Percentiles rank a stretch among this genome's conserved stretches.
Evolutionary conservation across 2,888 invertebrate species (phyloP).

Genomic region (Nomada ferruginata): DNA sequence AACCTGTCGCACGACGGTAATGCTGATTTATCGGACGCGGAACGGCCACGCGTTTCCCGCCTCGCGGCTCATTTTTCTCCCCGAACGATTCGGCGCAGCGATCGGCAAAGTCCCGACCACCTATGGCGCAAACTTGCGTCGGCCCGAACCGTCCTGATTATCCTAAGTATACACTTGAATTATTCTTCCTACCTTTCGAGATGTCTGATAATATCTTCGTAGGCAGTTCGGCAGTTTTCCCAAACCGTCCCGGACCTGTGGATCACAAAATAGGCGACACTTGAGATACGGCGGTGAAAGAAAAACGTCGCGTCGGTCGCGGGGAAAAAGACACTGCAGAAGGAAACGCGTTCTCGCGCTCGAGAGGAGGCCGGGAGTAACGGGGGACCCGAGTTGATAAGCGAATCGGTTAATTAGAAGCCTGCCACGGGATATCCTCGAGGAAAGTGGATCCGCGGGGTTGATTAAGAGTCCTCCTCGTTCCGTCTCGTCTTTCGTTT

Average conservation of each 20-base stretch:
- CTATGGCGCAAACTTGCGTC: background rate
- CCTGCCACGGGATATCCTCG: conserved; percentile 45
- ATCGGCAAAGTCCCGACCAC: background rate
- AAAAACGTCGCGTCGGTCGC: background rate
- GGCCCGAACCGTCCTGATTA: background rate
- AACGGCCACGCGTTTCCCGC: conserved; percentile 31
- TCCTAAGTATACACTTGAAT: background rate
- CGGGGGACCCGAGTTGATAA: conserved; percentile 44
- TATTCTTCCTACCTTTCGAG: conserved; percentile 92
- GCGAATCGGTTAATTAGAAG: conserved; percentile 69
- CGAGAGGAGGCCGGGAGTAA: conserved; percentile 6
- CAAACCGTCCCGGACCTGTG: conserved; percentile 87
- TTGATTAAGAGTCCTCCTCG: conserved; percentile 75
- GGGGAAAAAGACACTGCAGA: conserved; percentile 8
- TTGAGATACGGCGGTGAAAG: conserved; percentile 37
- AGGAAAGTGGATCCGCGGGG: conserved; percentile 56
- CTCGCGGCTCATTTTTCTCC: conserved; percentile 22
- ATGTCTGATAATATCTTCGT: conserved; percentile 97
- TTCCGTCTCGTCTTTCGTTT: conserved; percentile 65
- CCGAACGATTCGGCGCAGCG: background rate
- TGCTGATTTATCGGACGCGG: conserved; percentile 82
- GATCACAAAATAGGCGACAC: conserved; percentile 69
- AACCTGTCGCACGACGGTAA: conserved; percentile 80
- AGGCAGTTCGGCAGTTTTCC: conserved; percentile 97
- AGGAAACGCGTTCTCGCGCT: conserved; percentile 28